Evolutionary conservation across 2,113 vertebrate genomes (phyloP).

Genomic region (Erythrolamprus reginae): DNA sequence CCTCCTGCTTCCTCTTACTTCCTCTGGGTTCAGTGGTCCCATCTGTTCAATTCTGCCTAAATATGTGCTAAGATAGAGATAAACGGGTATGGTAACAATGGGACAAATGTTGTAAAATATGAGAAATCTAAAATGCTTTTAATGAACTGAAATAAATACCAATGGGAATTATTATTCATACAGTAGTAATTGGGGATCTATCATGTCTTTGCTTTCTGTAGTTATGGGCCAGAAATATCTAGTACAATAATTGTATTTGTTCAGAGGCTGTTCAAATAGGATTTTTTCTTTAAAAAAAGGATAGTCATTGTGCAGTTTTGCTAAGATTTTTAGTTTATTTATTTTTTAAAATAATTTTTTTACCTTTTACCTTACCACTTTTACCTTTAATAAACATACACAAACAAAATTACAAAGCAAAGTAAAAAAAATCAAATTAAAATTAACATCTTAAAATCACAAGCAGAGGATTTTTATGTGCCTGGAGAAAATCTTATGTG

Average conservation of each 20-base stretch:
- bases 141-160: neutral
- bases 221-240: neutral
- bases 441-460: neutral
- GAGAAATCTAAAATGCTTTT: neutral
- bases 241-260: neutral
- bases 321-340: neutral
- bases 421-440: neutral
- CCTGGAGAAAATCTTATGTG: neutral
- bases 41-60: neutral
- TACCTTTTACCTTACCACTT: neutral
- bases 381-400: neutral
- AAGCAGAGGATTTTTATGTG: neutral
- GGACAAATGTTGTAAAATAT: neutral
- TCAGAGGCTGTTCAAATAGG: neutral
- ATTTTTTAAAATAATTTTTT: neutral
- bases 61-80: neutral
- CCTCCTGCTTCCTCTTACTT: neutral
- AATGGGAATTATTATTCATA: neutral
- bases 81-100: neutral
- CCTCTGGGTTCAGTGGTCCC: neutral
- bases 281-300: neutral
- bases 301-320: neutral
- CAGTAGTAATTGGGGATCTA: neutral
- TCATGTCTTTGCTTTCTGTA: neutral
- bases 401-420: neutral